Conservation (phyloP, 2,113 vertebrate species). For the Macrotis lagotis region DNA sequence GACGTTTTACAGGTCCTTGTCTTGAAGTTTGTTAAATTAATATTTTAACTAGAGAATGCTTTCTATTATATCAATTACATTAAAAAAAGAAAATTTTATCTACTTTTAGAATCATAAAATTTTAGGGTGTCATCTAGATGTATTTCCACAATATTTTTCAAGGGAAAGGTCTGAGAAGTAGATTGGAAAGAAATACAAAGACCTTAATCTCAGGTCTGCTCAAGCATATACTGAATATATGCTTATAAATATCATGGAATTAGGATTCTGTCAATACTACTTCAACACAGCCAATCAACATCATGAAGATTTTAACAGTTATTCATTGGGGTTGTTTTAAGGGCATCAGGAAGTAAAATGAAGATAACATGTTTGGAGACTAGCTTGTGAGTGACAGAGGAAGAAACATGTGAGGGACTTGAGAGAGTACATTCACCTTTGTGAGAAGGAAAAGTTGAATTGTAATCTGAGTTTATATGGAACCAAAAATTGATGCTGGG, state of each 20-base stretch:
- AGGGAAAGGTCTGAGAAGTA: background rate
- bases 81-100: background rate
- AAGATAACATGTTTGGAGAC: background rate
- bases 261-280: background rate
- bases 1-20: background rate
- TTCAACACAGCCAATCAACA: background rate
- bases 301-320: background rate
- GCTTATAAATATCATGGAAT: background rate
- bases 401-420: background rate
- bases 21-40: background rate
- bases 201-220: background rate
- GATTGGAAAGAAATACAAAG: background rate
- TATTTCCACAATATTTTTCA: background rate
- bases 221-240: background rate
- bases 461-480: background rate
- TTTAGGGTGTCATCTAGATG: background rate
- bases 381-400: background rate
- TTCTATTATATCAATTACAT: background rate
- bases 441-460: background rate
- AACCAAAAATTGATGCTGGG: background rate
- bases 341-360: background rate
- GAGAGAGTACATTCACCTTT: background rate
- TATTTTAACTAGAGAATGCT: background rate
- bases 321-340: background rate
- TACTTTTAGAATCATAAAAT: background rate